phyloP scores from a whole-genome alignment of 2,113 vertebrate genomes.

The Diadophis punctatus region DNA sequence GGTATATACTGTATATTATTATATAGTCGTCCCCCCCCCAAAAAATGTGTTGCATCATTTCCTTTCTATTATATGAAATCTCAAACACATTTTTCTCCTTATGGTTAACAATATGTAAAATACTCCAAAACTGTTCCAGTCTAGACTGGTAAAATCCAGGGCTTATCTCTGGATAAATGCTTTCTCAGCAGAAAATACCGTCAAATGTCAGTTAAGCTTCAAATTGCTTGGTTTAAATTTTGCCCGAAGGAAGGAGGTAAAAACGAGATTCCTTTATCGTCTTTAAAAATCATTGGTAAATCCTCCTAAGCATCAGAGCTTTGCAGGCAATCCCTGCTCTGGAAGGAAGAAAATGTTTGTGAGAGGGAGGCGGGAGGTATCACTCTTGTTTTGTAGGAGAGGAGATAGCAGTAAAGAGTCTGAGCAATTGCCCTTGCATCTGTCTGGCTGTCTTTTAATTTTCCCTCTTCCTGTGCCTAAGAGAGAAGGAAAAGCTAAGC shows the following conservation, averaged over 20 bases:
- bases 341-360: constrained; percentile 14
- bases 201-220: constrained; percentile 31
- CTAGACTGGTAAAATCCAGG: constrained; percentile 18
- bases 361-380: neutral
- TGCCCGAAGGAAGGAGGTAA: constrained; percentile 2
- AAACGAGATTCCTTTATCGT: constrained; percentile 1
- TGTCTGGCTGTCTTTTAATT: neutral
- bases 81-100: neutral
- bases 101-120: constrained; percentile 28
- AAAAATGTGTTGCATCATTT: neutral
- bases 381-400: neutral
- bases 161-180: constrained; percentile 22
- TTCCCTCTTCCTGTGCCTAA: neutral
- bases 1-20: neutral
- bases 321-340: constrained; percentile 11
- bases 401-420: neutral
- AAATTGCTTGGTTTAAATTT: constrained; percentile 25
- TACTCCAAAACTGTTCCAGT: constrained; percentile 15
- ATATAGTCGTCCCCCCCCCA: neutral
- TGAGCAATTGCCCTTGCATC: neutral
- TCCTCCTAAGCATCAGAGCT: constrained; percentile 15
- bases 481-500: neutral
- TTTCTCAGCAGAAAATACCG: constrained; percentile 12
- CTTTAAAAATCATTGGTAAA: constrained; percentile 25
- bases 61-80: neutral